Evolutionary conservation across 2,113 vertebrate genomes (phyloP).

Genomic region (Merops nubicus): DNA sequence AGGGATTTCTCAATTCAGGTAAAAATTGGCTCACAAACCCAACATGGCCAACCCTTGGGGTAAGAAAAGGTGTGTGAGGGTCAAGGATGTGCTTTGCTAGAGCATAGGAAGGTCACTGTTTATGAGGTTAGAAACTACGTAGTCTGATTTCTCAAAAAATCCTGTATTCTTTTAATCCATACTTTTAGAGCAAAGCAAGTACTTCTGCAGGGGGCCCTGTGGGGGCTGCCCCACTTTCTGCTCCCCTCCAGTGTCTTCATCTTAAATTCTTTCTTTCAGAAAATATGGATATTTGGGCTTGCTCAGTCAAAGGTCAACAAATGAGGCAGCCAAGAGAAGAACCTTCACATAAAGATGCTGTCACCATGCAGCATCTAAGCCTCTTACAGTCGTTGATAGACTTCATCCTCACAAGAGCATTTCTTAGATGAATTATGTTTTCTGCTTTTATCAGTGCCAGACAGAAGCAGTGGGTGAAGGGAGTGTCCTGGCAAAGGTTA

Average conservation of each 20-base stretch:
- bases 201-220: background rate
- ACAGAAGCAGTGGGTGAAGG: background rate
- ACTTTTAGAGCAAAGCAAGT: background rate
- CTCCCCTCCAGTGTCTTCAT: background rate
- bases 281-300: background rate
- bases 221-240: background rate
- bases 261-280: background rate
- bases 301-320: background rate
- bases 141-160: background rate
- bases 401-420: background rate
- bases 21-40: background rate
- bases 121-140: background rate
- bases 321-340: background rate
- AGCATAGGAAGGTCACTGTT: rapidly evolving
- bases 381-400: background rate
- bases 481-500: background rate
- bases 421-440: background rate
- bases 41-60: background rate
- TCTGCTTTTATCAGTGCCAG: background rate
- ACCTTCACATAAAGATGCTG: background rate
- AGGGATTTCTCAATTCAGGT: background rate
- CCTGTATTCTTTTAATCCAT: background rate
- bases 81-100: background rate
- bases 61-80: background rate
- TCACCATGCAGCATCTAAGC: background rate